Evolutionary conservation across 2,113 vertebrate species (phyloP).

Genomic region (Lota lota): DNA sequence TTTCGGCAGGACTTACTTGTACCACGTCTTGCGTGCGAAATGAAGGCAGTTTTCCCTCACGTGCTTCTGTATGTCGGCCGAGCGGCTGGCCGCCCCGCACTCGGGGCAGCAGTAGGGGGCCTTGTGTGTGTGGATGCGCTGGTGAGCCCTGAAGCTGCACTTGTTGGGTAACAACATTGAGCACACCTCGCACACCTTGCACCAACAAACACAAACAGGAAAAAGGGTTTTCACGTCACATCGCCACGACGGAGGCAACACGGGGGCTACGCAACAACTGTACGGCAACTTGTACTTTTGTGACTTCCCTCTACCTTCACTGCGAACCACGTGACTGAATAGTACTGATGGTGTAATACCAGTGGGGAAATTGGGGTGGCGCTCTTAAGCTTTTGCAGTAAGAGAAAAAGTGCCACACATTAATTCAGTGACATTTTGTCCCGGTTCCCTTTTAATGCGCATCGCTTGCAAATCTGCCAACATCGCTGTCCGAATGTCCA

Average conservation of each 20-base stretch:
- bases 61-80: slow-evolving; percentile 92
- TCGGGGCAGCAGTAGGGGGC: slow-evolving; percentile 94
- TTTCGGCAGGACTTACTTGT: slow-evolving; percentile 77
- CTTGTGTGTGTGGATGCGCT: slow-evolving; percentile 89
- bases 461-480: not conserved
- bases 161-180: slow-evolving; percentile 95
- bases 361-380: too few relatives aligned
- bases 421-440: too few relatives aligned
- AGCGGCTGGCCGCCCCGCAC: slow-evolving; percentile 87
- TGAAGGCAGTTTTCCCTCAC: slow-evolving; percentile 95
- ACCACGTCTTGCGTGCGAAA: slow-evolving; percentile 90
- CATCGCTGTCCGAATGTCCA: slow-evolving; percentile 29
- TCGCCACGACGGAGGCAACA: too few relatives aligned
- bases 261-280: too few relatives aligned
- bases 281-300: too few relatives aligned
- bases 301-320: too few relatives aligned
- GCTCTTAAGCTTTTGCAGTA: too few relatives aligned
- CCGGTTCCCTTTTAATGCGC: too few relatives aligned
- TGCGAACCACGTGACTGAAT: too few relatives aligned
- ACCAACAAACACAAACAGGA: slow-evolving; percentile 11
- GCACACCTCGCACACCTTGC: slow-evolving; percentile 87
- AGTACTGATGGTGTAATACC: too few relatives aligned
- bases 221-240: not conserved
- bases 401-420: too few relatives aligned
- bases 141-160: slow-evolving; percentile 90